phyloP scores from a whole-genome alignment of 2,797 vertebrate species.

The Periophthalmus magnuspinnatus region DNA sequence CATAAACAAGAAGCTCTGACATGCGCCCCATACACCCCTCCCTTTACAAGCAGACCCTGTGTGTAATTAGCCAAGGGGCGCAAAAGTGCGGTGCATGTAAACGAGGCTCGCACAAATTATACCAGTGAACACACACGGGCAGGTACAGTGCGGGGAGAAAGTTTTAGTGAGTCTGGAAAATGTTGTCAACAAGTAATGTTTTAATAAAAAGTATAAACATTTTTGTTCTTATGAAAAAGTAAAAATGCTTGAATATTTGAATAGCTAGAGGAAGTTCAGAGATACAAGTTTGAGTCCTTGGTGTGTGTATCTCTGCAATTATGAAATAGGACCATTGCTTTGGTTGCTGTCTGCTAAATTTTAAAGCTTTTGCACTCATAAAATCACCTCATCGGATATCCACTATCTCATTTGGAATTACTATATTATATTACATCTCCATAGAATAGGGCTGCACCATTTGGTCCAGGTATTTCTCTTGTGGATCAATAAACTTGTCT shows the following conservation, averaged over 20 bases:
- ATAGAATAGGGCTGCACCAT: background rate
- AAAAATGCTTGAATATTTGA: background rate
- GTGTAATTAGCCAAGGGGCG: conserved; percentile 75
- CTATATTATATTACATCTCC: background rate
- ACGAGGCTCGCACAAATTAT: conserved; percentile 56
- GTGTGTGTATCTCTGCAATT: too few relatives aligned
- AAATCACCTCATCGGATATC: background rate
- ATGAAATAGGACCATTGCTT: background rate
- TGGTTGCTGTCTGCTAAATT: background rate
- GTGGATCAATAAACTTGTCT: background rate
- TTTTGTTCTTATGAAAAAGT: conserved; percentile 1
- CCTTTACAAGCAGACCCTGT: conserved; percentile 59
- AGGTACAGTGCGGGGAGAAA: background rate
- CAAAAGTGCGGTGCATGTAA: conserved; percentile 77
- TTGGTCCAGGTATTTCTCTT: background rate
- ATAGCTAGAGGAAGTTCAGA: background rate
- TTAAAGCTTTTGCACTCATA: too few relatives aligned
- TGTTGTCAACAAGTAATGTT: background rate
- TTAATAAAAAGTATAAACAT: background rate
- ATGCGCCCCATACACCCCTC: conserved; percentile 44
- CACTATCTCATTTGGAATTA: background rate
- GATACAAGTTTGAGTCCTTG: background rate
- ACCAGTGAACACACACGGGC: conserved; percentile 32
- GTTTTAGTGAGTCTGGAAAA: background rate
- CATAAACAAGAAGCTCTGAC: conserved; percentile 80